Conservation (phyloP, 2,113 vertebrate genomes). For the Motacilla alba region DNA sequence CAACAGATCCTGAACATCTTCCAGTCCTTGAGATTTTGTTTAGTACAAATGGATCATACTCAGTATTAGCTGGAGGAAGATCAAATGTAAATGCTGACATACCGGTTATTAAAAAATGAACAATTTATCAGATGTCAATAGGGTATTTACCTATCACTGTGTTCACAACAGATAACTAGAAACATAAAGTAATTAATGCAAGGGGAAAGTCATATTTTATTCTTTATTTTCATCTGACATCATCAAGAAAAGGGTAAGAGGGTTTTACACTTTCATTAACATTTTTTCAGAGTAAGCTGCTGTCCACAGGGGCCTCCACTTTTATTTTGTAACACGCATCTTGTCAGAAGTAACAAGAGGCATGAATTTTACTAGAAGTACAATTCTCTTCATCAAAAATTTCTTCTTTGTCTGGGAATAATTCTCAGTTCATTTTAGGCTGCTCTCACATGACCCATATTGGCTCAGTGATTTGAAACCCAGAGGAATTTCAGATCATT, state of each 20-base stretch:
- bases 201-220: neutral
- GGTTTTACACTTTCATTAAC: neutral
- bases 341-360: constrained; percentile 11
- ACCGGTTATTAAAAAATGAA: neutral
- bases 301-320: neutral
- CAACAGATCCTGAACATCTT: neutral
- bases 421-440: constrained; percentile 1
- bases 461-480: neutral
- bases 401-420: neutral
- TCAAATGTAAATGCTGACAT: constrained; percentile 12
- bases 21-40: constrained; percentile 39
- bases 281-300: neutral
- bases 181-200: neutral
- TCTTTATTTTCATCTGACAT: neutral
- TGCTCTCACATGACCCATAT: neutral
- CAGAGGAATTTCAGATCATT: neutral
- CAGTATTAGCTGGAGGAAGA: constrained; percentile 2
- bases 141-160: neutral
- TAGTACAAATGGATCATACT: neutral
- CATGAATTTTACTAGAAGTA: neutral
- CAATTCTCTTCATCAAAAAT: neutral
- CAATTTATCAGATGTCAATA: neutral
- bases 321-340: neutral
- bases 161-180: neutral
- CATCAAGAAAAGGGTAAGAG: neutral